Evolutionary conservation across 2,888 invertebrate species (phyloP).

Genomic region (Drosophila infuscata): DNA sequence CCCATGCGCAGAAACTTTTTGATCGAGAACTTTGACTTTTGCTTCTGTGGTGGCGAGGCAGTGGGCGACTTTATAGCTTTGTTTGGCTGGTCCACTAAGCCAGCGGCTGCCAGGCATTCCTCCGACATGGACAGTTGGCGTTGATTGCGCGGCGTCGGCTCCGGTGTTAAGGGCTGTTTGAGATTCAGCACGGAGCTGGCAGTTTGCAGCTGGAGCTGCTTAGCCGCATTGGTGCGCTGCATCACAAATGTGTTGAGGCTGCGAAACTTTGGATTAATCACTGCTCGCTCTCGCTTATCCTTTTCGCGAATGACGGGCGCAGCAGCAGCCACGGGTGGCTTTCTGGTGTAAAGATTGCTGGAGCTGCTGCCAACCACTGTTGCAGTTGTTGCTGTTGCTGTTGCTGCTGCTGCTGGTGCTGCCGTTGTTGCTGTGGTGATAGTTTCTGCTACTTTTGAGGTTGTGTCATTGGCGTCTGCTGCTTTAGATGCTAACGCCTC

Average conservation of each 20-base stretch:
- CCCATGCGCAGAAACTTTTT: conserved; percentile 94
- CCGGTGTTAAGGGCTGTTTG: conserved; percentile 86
- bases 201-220: conserved; percentile 81
- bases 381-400: conserved; percentile 41
- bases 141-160: conserved; percentile 88
- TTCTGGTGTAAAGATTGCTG: conserved; percentile 68
- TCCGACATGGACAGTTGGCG: conserved; percentile 91
- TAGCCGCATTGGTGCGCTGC: conserved; percentile 83
- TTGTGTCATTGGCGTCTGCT: conserved; percentile 29
- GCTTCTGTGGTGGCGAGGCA: conserved; percentile 84
- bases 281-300: conserved; percentile 90
- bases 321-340: conserved; percentile 86
- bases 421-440: background rate
- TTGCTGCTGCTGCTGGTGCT: conserved; percentile 20
- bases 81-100: conserved; percentile 42
- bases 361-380: conserved; percentile 65
- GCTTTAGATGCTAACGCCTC: conserved; percentile 31
- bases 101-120: conserved; percentile 87
- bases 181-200: conserved; percentile 77
- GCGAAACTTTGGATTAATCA: conserved; percentile 88
- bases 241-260: conserved; percentile 85
- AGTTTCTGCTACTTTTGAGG: conserved; percentile 17
- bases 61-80: conserved; percentile 53
- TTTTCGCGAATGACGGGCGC: conserved; percentile 90
- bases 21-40: conserved; percentile 92